A percentile compares a stretch with the other conserved stretches of the same genome.
Evolutionary conservation across 2,797 vertebrate species (phyloP).

Genomic region (Hoplostethus atlanticus): DNA sequence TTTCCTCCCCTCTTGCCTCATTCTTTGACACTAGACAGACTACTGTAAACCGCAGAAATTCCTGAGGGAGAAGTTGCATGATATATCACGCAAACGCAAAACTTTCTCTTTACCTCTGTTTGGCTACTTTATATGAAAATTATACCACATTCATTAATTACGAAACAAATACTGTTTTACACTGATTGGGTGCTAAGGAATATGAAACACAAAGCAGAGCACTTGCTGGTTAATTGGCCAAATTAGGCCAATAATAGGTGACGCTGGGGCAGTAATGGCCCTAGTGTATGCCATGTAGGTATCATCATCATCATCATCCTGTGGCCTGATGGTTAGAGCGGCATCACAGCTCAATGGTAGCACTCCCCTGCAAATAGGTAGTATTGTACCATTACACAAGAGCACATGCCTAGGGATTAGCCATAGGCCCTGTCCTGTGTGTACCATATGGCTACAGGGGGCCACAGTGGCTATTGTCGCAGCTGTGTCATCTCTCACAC

Average conservation of each 20-base stretch:
- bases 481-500: slow-evolving; percentile 63
- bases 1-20: slow-evolving; percentile 65
- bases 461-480: slow-evolving; percentile 68
- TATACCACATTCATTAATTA: background rate
- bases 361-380: slow-evolving; percentile 36
- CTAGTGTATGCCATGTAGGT: background rate
- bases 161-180: background rate
- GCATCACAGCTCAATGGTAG: slow-evolving; percentile 30
- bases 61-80: slow-evolving; percentile 63
- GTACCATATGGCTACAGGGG: slow-evolving; percentile 66
- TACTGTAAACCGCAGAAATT: slow-evolving; percentile 70
- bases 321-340: slow-evolving; percentile 9
- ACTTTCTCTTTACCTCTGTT: slow-evolving; percentile 11
- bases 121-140: background rate
- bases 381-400: slow-evolving; percentile 69
- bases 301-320: no score
- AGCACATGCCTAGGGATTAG: slow-evolving; percentile 82
- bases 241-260: background rate
- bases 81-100: background rate
- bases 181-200: background rate
- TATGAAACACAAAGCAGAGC: background rate
- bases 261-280: background rate
- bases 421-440: slow-evolving; percentile 64
- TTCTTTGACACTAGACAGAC: slow-evolving; percentile 70
- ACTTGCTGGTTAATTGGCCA: background rate